These are phyloP conservation scores for Emydura subglobosa DNA, from an alignment of 2,113 vertebrate genomes.

Conservation along the genomic window DNA sequence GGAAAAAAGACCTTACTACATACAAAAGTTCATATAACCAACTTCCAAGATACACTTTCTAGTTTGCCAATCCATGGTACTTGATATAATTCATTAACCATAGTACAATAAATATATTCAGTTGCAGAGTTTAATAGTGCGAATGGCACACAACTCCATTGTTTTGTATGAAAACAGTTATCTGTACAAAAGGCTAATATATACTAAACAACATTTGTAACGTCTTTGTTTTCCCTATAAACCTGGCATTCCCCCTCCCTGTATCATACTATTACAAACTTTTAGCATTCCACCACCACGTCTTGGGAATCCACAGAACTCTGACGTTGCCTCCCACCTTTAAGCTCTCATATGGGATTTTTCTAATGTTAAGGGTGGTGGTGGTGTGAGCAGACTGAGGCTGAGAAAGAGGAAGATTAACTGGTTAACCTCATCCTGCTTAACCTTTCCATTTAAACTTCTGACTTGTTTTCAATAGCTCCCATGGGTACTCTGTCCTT, in stretches of 20 bases:
- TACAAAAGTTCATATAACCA: not conserved
- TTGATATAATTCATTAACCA: not conserved
- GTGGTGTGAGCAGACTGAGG: not conserved
- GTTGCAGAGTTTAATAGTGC: constrained; percentile 21
- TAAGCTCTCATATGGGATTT: not conserved
- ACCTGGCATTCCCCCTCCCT: not conserved
- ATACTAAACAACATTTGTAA: accelerated
- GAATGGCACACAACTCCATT: not conserved
- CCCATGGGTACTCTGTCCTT: not conserved
- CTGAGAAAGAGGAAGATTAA: constrained; percentile 6
- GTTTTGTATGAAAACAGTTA: constrained; percentile 20
- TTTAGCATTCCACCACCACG: not conserved
- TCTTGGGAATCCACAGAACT: not conserved
- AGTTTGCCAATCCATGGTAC: not conserved
- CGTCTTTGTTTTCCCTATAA: not conserved
- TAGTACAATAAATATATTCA: constrained; percentile 27
- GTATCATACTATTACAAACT: not conserved
- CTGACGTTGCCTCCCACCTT: not conserved
- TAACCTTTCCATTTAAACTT: constrained; percentile 27
- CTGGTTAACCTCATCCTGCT: not conserved
- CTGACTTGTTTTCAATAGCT: not conserved
- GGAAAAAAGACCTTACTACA: not conserved
- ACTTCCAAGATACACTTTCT: constrained; percentile 19
- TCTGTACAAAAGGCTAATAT: not conserved
- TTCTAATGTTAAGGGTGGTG: not conserved